phyloP scores from a whole-genome alignment of 2,797 vertebrate species.

The Thalassophryne amazonica region DNA sequence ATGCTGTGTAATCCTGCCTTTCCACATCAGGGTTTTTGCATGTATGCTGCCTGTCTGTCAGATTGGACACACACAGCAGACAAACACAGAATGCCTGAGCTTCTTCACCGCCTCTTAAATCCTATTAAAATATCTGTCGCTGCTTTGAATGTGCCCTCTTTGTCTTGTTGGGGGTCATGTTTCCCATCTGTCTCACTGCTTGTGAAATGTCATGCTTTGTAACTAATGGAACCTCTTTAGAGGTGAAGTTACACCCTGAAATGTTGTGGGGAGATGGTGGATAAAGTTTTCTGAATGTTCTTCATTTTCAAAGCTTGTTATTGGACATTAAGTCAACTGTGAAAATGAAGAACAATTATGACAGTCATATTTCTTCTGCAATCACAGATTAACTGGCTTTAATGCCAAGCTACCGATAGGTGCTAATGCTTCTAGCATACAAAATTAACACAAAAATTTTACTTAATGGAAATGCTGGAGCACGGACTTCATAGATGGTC shows the following conservation, averaged over 20 bases:
- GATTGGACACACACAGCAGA: not conserved
- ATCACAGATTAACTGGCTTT: no score
- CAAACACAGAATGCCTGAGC: conserved; percentile 5
- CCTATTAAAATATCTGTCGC: conserved; percentile 1
- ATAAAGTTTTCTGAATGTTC: not conserved
- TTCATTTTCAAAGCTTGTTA: not conserved
- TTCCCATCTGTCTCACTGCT: not conserved
- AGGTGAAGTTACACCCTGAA: conserved; percentile 3
- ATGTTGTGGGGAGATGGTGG: not conserved
- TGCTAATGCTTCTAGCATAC: no score
- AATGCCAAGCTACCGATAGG: no score
- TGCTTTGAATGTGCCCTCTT: conserved; percentile 13
- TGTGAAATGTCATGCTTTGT: not conserved
- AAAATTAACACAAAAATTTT: no score
- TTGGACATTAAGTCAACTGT: not conserved
- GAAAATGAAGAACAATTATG: not conserved
- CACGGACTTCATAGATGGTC: no score
- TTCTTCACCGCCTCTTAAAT: conserved; percentile 1
- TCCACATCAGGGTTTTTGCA: conserved; percentile 4
- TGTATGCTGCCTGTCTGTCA: conserved; percentile 8
- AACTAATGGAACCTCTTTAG: conserved; percentile 10
- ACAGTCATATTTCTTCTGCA: no score
- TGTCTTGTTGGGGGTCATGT: not conserved
- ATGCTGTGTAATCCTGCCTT: conserved; percentile 19
- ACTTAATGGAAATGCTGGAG: no score